Base-by-base conservation (phyloP, 2,797 vertebrate species). In the Enteromius unitaeniatus region DNA sequence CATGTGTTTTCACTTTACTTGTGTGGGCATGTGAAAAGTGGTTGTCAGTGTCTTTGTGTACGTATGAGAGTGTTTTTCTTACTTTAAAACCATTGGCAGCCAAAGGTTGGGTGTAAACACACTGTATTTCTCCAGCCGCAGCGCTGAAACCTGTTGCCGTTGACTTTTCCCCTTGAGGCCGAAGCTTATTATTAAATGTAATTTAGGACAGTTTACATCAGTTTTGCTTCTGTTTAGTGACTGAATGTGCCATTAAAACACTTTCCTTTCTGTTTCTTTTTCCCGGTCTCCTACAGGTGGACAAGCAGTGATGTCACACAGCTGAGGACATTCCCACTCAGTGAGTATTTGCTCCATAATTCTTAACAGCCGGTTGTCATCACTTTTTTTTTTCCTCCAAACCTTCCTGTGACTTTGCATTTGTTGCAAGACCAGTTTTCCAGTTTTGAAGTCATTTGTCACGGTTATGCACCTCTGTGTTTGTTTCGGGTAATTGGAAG, bases 301-400 rank as follows among this genome's bases (percentile, higher is more conserved):
- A 60, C 87, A 87, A 91, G 92, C 95, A 94, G 94, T 94, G 90
- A 95, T 91, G 91, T 92, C 88, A 90, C 90, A 93, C 91, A 93
- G 92, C 90, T 93, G 93, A 95, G 94, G 93, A 89, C 89, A 87
- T 90, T 91, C 93, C 89, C 79, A 91, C 93, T 93, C 92, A 93
- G 94, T 95, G 88, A 95, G 94, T 94, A 92, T 73, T 85, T 55
- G 1, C 49, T n/a, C 65, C 26, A 68, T 65, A 60, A 67, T 37
- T 9, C 49, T 79, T 58, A n/a, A 65, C 47, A 51, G 42, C 28
- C 45, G 51, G 60, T 34, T 76, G 65, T 80, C 45, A 40, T 49
- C 23, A 19, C 47, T 45, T 49, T 64, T 49, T 51, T 26, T 72
- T 34, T 49, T 55, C 21, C 9, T 26, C 9, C 45, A 79, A 79